Base-by-base conservation (phyloP, 2,797 vertebrate genomes). In the Tokudaia tokunoshimensis region DNA sequence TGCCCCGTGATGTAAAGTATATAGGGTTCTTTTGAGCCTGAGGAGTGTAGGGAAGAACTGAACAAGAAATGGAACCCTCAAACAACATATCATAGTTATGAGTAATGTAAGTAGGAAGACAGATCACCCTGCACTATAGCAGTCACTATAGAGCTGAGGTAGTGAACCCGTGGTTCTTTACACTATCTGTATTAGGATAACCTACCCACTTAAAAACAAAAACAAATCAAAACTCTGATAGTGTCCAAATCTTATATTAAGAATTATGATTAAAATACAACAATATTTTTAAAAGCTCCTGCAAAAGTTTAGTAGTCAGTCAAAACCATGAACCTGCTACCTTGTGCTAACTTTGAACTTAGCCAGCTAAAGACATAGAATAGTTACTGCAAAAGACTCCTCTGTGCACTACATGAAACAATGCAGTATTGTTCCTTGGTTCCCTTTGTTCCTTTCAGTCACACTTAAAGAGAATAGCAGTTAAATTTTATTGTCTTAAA, bases 311-410 rank as follows among this genome's bases (percentile, higher is more conserved):
- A n/a, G 63, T 81, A 50, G 17, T 94, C 24, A 92, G 22, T 59
- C 31, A 52, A 90, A 81, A 44, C 78, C 79, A 63, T 80, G 75
- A 57, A 70, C 13, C 5, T 24, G 95, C 55, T 88, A 37, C 75
- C 91, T 95, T 82, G 47, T 81, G 75, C 41, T 95, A 91, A 47
- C 50, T 95, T 91, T 95, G 52, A 95, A 95, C 95, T 50, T 59
- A 94, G 8, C 80, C 20, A 84, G 22, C 37, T 57, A 17, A 6
- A 47, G 44, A 91, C 15, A 92, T 92, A 57, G 44, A 85, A 79
- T 70, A 94, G 86, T 47, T 88, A 57, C 29, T 90, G 0, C 22
- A 92, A 37, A 22, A 89, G 89, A 86, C 12, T 94, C 31, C 17
- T 94, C 94, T 86, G 55, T 89, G 37, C 1, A 67, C 8, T 65